These are phyloP conservation scores for Madoqua kirkii DNA, from an alignment of 2,113 vertebrate species.

Conservation along the genomic window DNA sequence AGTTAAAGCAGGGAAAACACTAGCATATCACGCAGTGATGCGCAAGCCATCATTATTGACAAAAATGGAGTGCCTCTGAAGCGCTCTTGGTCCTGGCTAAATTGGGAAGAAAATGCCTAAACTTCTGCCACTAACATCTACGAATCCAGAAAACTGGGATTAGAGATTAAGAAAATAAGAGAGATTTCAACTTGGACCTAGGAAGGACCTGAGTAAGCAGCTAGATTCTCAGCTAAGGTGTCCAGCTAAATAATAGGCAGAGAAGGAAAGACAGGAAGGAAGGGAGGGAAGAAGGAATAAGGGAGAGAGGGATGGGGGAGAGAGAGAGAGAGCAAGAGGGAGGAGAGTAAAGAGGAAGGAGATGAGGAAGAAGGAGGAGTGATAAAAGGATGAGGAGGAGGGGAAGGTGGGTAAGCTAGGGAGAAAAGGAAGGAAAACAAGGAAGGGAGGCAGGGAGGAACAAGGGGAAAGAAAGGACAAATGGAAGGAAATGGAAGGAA, in stretches of 20 bases:
- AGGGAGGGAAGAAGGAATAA: too few species aligned
- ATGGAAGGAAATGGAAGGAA: neutral
- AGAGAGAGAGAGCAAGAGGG: too few species aligned
- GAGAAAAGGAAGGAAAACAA: neutral
- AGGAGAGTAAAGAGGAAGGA: neutral
- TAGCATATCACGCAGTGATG: rapidly evolving
- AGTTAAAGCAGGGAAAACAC: neutral
- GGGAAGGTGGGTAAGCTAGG: neutral
- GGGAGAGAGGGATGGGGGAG: too few species aligned
- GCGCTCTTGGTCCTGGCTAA: neutral
- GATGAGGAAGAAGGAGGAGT: too few species aligned
- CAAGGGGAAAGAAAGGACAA: neutral
- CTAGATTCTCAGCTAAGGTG: neutral
- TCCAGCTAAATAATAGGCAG: neutral
- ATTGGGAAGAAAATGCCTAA: neutral
- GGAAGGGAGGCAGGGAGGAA: neutral
- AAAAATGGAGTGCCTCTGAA: neutral
- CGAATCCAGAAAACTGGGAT: neutral
- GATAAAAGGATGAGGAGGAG: too few species aligned
- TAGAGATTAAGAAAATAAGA: neutral
- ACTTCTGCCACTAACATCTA: neutral
- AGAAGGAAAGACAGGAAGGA: neutral
- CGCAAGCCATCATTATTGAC: neutral
- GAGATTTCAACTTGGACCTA: neutral
- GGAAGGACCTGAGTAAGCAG: neutral